These are phyloP conservation scores for Stratiomys singularior DNA, from an alignment of 2,888 invertebrate species.

Conservation along the genomic window DNA sequence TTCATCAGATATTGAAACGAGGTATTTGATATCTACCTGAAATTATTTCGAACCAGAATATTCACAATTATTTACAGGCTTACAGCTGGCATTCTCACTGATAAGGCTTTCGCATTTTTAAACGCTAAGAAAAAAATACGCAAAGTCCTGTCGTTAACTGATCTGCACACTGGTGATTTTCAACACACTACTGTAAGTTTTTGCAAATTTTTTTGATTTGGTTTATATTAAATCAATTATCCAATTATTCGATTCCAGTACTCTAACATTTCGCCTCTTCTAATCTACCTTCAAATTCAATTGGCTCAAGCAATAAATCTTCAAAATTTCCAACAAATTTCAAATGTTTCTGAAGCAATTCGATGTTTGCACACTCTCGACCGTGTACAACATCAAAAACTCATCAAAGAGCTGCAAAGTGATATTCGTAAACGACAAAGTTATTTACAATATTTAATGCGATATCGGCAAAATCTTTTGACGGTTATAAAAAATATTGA, in stretches of 20 bases:
- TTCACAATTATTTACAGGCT: slow-evolving; percentile 53
- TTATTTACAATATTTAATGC: slow-evolving; percentile 83
- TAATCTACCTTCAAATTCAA: slow-evolving; percentile 78
- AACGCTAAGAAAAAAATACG: slow-evolving; percentile 84
- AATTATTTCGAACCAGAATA: slow-evolving; percentile 32
- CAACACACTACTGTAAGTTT: slow-evolving; percentile 68
- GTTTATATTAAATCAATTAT: not conserved
- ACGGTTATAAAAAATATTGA: slow-evolving; percentile 78
- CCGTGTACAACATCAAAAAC: slow-evolving; percentile 75
- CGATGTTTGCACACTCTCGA: slow-evolving; percentile 81
- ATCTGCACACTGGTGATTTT: slow-evolving; percentile 77
- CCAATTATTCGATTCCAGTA: slow-evolving; percentile 54
- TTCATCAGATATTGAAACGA: slow-evolving; percentile 64
- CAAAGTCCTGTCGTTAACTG: slow-evolving; percentile 88
- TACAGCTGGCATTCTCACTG: slow-evolving; percentile 56
- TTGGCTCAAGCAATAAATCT: slow-evolving; percentile 85
- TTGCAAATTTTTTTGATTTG: not conserved
- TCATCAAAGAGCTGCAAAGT: slow-evolving; percentile 78
- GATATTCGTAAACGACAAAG: slow-evolving; percentile 82
- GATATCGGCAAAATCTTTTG: slow-evolving; percentile 83
- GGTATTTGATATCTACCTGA: too few species aligned
- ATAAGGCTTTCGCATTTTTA: slow-evolving; percentile 60
- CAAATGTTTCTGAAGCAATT: slow-evolving; percentile 84
- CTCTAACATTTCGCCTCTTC: slow-evolving; percentile 66
- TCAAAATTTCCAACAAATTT: slow-evolving; percentile 79